Evolutionary conservation across 2,113 vertebrate species (phyloP).

Genomic region (Jacana jacana): DNA sequence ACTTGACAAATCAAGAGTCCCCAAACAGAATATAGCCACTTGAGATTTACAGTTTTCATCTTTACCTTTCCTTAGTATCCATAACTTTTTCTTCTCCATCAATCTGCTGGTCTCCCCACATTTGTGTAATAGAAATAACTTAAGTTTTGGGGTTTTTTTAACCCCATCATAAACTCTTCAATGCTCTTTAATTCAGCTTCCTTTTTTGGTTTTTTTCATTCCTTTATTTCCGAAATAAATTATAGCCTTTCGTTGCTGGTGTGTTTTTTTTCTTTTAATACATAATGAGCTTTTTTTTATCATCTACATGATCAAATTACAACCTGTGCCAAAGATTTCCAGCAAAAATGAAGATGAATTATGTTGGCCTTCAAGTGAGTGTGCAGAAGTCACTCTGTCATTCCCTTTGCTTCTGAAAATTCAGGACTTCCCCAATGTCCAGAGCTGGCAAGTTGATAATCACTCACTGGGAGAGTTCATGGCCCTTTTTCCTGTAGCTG

Average conservation of each 20-base stretch:
- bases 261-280: not conserved
- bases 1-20: not conserved
- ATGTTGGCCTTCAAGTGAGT: not conserved
- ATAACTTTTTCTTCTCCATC: not conserved
- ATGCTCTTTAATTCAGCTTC: not conserved
- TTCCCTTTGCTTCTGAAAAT: not conserved
- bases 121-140: not conserved
- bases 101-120: not conserved
- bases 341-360: not conserved
- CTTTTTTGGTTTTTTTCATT: fast-evolving
- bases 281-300: not conserved
- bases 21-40: not conserved
- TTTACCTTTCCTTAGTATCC: not conserved
- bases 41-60: not conserved
- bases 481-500: not conserved
- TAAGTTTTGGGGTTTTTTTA: not conserved
- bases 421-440: not conserved
- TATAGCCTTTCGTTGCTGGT: not conserved
- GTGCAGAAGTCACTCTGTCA: not conserved
- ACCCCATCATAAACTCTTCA: not conserved
- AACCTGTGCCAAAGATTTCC: not conserved
- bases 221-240: not conserved
- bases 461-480: not conserved
- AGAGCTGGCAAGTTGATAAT: not conserved
- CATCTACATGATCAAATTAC: not conserved